phyloP scores from a whole-genome alignment of 53 echinoderm and acorn worm genomes.

The Echinarachnius parma region DNA sequence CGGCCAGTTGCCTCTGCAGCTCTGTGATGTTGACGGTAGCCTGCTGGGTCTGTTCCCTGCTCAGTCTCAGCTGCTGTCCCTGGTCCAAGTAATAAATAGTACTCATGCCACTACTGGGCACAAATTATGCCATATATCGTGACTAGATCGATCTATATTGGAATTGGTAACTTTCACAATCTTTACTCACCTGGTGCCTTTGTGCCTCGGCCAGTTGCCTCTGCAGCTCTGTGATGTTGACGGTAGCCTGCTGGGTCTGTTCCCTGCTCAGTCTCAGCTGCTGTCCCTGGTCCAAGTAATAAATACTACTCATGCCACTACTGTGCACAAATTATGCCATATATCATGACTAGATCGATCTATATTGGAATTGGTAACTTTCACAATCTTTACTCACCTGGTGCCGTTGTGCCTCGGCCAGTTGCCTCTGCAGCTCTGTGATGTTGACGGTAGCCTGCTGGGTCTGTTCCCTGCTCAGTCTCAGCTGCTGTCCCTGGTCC shows the following conservation, averaged over 20 bases:
- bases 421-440: conserved; percentile 58
- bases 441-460: conserved; percentile 68
- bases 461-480: conserved; percentile 67
- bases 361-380: too few relatives aligned
- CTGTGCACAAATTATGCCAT: too few relatives aligned
- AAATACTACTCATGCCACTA: too few relatives aligned
- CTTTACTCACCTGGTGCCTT: conserved; percentile 54
- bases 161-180: too few relatives aligned
- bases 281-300: conserved; percentile 68
- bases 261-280: conserved; percentile 64
- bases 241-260: conserved; percentile 69
- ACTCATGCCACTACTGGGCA: too few relatives aligned
- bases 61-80: conserved; percentile 64
- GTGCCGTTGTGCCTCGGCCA: conserved; percentile 62
- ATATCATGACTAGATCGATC: too few relatives aligned
- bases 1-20: conserved; percentile 54
- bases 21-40: conserved; percentile 67
- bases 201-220: conserved; percentile 64
- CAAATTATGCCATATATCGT: too few relatives aligned
- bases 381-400: conserved; percentile 36
- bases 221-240: conserved; percentile 60
- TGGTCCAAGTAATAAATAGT: conserved; percentile 67
- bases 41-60: conserved; percentile 72
- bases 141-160: too few relatives aligned
- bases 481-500: conserved; percentile 67